These are phyloP conservation scores for Cryptosula pallasiana DNA, from an alignment of 2,888 invertebrate genomes.

Conservation along the genomic window DNA sequence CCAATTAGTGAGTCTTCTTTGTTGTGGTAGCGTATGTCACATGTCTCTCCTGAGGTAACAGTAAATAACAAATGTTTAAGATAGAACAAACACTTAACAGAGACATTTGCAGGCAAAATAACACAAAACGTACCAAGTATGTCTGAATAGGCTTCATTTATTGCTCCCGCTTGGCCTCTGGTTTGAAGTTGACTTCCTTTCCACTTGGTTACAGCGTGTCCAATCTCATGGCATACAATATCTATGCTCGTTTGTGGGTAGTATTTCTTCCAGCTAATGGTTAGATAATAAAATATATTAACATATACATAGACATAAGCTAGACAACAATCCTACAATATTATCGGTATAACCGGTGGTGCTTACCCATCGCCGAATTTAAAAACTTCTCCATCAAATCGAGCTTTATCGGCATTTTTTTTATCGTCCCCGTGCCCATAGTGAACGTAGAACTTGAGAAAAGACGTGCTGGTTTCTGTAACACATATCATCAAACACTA, in stretches of 20 bases:
- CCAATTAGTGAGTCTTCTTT: not conserved
- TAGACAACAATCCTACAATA: too few relatives aligned
- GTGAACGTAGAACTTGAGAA: too few relatives aligned
- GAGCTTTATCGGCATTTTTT: not conserved
- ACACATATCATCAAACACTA: too few relatives aligned
- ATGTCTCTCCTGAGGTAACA: not conserved
- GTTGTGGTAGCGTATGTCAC: not conserved
- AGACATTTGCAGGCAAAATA: too few relatives aligned
- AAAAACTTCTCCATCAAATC: too few relatives aligned
- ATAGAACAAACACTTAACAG: too few relatives aligned
- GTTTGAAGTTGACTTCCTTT: not conserved
- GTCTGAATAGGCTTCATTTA: not conserved
- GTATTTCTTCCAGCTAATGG: not conserved
- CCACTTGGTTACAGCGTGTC: slow-evolving; percentile 31
- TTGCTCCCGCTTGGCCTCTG: not conserved
- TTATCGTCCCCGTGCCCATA: too few relatives aligned
- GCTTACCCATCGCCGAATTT: too few relatives aligned
- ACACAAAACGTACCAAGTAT: not conserved
- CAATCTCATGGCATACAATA: slow-evolving; percentile 32
- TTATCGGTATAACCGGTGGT: too few relatives aligned
- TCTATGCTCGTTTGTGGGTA: slow-evolving; percentile 31
- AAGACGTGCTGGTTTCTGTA: too few relatives aligned
- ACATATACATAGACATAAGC: too few relatives aligned
- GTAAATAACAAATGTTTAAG: too few relatives aligned
- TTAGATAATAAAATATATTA: not conserved